Evolutionary conservation across 1,140 invertebrate species (phyloP), one percentile per base, ranked within the genome.

Genomic region (Dendrolimus kikuchii): DNA sequence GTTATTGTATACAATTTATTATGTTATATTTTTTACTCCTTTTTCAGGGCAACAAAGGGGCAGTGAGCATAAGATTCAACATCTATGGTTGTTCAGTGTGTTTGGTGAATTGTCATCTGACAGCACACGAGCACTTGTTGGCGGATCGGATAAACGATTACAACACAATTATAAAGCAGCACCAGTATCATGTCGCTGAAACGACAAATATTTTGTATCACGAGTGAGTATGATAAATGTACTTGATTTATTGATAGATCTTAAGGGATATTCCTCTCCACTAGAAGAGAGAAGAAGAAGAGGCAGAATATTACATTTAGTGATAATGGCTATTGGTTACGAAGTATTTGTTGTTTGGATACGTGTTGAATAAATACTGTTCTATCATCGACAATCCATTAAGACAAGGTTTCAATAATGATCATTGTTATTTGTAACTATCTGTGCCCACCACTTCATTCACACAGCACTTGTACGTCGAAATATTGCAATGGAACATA

Each of bases 31-130:
- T 62, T 53, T 23, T 6, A 46, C 44, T 5, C 7, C 9, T 5
- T 39, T 75, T 90, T 89, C 79, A 96, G 95, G 96, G 96, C 51
- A 98, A 98, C 80, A 99, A 98, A 90, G 97, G 97, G 23, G 96
- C 94, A 4, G 93, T 97, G 0, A 96, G 93, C 70, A 90, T 97
- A 46, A 89, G 97, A 48, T 91, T 98, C 62, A 94, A 93, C 62
- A 88, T 96, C 6, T 95, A 95, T 73, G 96, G 96, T 7, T 92
- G 93, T 59, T 96, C 94, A 8, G 67, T 98, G 38, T 96, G 95
- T 67, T 89, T 98, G 40, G 92, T 98, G 1, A 98, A 98, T 69
- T 90, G 92, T 40, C 97, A 99, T 82, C 83, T 98, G 51, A 93
- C 95, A 37, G 93, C 97, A 9, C 96, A 98, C 74, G 95, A 96